These are phyloP conservation scores for Epistrophella euchroma DNA, from an alignment of 2,888 invertebrate genomes.

Conservation along the genomic window DNA sequence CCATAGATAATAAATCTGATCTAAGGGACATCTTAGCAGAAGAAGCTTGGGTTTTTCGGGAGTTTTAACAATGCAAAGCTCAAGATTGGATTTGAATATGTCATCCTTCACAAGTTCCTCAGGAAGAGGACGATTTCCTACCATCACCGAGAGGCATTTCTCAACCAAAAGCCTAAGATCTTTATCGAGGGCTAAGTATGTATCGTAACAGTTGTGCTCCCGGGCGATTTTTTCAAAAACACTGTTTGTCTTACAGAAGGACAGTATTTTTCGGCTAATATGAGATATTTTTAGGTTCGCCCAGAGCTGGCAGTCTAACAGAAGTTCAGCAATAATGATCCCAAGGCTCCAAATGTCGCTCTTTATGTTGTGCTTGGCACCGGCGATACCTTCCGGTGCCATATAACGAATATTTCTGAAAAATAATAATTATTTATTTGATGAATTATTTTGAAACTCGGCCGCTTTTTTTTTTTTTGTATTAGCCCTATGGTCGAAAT, in stretches of 20 bases:
- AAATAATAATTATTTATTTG: slow-evolving; percentile 67
- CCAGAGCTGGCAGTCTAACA: slow-evolving; percentile 90
- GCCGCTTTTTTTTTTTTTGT: too few relatives aligned
- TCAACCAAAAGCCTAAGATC: slow-evolving; percentile 86
- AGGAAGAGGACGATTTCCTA: slow-evolving; percentile 87
- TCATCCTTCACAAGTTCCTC: slow-evolving; percentile 85
- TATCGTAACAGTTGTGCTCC: slow-evolving; percentile 88
- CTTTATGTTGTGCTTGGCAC: slow-evolving; percentile 88
- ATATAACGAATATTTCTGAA: slow-evolving; percentile 90
- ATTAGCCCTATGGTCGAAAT: too few relatives aligned
- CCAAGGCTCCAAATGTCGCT: slow-evolving; percentile 97
- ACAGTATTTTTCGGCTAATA: slow-evolving; percentile 90
- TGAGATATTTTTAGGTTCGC: slow-evolving; percentile 89
- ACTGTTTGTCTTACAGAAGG: slow-evolving; percentile 82
- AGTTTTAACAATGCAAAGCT: slow-evolving; percentile 79
- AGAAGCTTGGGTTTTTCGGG: slow-evolving; percentile 82
- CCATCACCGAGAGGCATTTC: slow-evolving; percentile 88
- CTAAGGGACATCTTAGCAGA: slow-evolving; percentile 86
- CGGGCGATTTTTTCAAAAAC: slow-evolving; percentile 90
- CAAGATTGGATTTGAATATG: slow-evolving; percentile 84
- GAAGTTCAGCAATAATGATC: slow-evolving; percentile 93
- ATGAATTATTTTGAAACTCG: too few relatives aligned
- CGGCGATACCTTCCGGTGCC: slow-evolving; percentile 92
- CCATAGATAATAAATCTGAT: slow-evolving; percentile 97
- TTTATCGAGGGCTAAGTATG: slow-evolving; percentile 78